Evolutionary conservation across 1,140 invertebrate genomes (phyloP).

Genomic region (Atopsyche davidsoni): DNA sequence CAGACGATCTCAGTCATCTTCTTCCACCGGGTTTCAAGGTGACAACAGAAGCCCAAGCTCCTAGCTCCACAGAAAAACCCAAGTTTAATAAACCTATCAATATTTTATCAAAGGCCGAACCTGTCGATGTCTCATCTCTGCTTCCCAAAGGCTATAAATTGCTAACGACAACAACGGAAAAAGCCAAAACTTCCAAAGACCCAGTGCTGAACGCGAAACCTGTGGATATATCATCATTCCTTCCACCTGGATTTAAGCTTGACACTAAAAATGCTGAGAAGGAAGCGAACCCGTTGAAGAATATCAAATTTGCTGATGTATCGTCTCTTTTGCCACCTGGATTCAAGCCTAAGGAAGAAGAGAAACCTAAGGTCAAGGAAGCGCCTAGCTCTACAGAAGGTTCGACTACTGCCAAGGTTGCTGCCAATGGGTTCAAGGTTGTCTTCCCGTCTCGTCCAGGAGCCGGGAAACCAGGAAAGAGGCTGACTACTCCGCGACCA

Average conservation of each 20-base stretch:
- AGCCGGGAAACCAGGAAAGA: slow-evolving; percentile 55
- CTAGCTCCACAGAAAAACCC: slow-evolving; percentile 32
- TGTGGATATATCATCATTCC: slow-evolving; percentile 53
- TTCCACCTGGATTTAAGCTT: slow-evolving; percentile 35
- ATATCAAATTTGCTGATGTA: slow-evolving; percentile 50
- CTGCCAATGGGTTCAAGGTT: slow-evolving; percentile 55
- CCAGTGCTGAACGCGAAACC: slow-evolving; percentile 36
- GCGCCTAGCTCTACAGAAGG: slow-evolving; percentile 27
- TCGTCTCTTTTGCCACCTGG: slow-evolving; percentile 25
- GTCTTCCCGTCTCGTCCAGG: slow-evolving; percentile 75
- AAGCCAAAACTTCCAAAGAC: slow-evolving; percentile 33
- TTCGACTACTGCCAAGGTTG: slow-evolving; percentile 37
- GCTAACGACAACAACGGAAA: slow-evolving; percentile 38
- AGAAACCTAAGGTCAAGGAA: slow-evolving; percentile 9
- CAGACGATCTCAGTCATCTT: slow-evolving; percentile 38
- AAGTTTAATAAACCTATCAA: slow-evolving; percentile 31
- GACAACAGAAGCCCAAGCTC: slow-evolving; percentile 32
- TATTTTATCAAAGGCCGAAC: slow-evolving; percentile 45
- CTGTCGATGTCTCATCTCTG: slow-evolving; percentile 55
- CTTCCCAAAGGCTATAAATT: slow-evolving; percentile 58
- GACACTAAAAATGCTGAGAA: too few species aligned
- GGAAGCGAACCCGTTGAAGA: slow-evolving; percentile 34
- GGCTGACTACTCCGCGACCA: slow-evolving; percentile 54
- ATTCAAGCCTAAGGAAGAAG: slow-evolving; percentile 9
- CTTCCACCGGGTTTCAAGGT: slow-evolving; percentile 52